phyloP scores from a whole-genome alignment of 2,797 vertebrate species.

The Siniperca scherzeri region DNA sequence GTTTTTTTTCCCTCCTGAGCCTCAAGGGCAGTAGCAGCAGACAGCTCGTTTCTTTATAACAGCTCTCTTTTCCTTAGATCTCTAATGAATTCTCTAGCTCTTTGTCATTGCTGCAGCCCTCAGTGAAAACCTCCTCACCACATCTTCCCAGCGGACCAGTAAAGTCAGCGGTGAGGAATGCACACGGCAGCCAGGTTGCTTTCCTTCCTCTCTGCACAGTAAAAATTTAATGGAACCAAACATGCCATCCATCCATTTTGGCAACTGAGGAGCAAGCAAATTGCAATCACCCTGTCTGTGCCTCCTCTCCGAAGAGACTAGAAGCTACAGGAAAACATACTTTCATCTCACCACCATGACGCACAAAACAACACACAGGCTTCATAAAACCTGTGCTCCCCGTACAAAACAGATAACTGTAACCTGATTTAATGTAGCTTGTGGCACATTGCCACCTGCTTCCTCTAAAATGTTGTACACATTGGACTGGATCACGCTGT shows the following conservation, averaged over 20 bases:
- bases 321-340: constrained; percentile 45
- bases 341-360: constrained; percentile 48
- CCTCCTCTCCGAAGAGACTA: constrained; percentile 42
- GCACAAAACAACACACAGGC: constrained; percentile 30
- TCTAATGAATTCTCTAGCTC: constrained; percentile 64
- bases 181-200: constrained; percentile 41
- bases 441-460: constrained; percentile 49
- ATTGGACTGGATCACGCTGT: constrained; percentile 5
- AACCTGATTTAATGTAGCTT: constrained; percentile 62
- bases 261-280: constrained; percentile 60
- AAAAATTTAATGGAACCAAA: constrained; percentile 73
- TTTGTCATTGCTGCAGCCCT: constrained; percentile 63
- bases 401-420: constrained; percentile 33
- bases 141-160: constrained; percentile 60
- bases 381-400: constrained; percentile 46
- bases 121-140: constrained; percentile 48
- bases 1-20: background rate
- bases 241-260: constrained; percentile 64
- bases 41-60: constrained; percentile 22
- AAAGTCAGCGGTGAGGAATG: constrained; percentile 75
- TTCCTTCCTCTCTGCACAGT: constrained; percentile 51
- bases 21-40: constrained; percentile 58
- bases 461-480: constrained; percentile 32
- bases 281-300: constrained; percentile 52
- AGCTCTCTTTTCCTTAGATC: constrained; percentile 41